These are phyloP conservation scores for Tyria jacobaeae DNA, from an alignment of 2,888 invertebrate species.

Conservation along the genomic window DNA sequence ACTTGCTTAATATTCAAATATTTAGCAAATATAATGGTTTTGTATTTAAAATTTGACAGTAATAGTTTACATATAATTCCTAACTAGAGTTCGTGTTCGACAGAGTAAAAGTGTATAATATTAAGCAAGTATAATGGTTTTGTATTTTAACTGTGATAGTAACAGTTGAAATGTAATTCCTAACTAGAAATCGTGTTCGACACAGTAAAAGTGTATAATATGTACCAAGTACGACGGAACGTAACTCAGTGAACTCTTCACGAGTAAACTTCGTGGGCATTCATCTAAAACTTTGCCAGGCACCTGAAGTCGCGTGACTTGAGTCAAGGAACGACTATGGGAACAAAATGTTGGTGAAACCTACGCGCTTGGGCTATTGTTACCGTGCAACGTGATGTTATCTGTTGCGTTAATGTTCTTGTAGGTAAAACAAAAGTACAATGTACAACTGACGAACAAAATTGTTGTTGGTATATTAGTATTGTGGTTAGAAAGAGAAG, in stretches of 20 bases:
- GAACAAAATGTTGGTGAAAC: slow-evolving; percentile 37
- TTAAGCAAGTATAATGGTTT: neutral
- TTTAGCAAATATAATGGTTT: too few relatives aligned
- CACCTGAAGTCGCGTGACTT: slow-evolving; percentile 68
- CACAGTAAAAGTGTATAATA: slow-evolving; percentile 24
- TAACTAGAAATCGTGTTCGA: slow-evolving; percentile 61
- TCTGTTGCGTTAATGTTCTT: slow-evolving; percentile 37
- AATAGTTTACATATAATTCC: too few relatives aligned
- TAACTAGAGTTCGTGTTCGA: too few relatives aligned
- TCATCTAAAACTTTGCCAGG: slow-evolving; percentile 78
- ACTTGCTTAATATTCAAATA: too few relatives aligned
- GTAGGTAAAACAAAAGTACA: slow-evolving; percentile 17
- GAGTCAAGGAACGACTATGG: slow-evolving; percentile 42
- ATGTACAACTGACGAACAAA: neutral
- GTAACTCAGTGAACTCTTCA: slow-evolving; percentile 68
- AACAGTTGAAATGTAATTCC: slow-evolving; percentile 40
- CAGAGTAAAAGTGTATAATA: too few relatives aligned
- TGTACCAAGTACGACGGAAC: slow-evolving; percentile 56
- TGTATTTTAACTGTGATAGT: neutral
- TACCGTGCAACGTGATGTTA: slow-evolving; percentile 32
- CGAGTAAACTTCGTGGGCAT: slow-evolving; percentile 72
- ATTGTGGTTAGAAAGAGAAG: neutral
- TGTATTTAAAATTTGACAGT: too few relatives aligned
- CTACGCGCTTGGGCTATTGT: slow-evolving; percentile 26
- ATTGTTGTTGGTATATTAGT: neutral